phyloP scores from a whole-genome alignment of 2,113 vertebrate species.

The Turnix velox region DNA sequence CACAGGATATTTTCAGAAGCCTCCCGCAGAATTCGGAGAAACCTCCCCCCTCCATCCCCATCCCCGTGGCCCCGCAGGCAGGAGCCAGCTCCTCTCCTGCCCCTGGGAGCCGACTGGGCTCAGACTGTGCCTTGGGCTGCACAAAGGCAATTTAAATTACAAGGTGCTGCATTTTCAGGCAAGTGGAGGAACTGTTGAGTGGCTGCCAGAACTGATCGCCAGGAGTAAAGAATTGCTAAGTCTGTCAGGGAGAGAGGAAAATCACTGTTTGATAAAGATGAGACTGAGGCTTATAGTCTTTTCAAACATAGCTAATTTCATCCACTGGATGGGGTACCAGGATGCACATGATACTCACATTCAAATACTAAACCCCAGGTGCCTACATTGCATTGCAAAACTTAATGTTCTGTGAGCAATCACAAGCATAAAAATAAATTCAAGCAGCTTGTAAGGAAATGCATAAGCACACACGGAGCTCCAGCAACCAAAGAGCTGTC shows the following conservation, averaged over 20 bases:
- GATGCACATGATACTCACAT: neutral
- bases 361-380: neutral
- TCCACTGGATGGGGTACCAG: neutral
- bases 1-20: slow-evolving; percentile 37
- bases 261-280: neutral
- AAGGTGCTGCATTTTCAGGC: slow-evolving; percentile 39
- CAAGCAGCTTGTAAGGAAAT: neutral
- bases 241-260: neutral
- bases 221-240: neutral
- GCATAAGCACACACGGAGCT: neutral
- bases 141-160: slow-evolving; percentile 27
- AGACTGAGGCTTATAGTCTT: neutral
- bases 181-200: neutral
- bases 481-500: neutral
- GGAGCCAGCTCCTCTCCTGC: slow-evolving; percentile 14
- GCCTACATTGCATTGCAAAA: neutral
- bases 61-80: neutral
- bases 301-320: neutral
- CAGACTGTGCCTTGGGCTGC: neutral
- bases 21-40: neutral
- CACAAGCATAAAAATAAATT: neutral
- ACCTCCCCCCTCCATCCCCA: neutral
- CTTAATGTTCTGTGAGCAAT: rapidly evolving
- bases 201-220: slow-evolving; percentile 31
- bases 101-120: neutral